Conservation (phyloP, 2,797 vertebrate species). For the Tadarida brasiliensis region DNA sequence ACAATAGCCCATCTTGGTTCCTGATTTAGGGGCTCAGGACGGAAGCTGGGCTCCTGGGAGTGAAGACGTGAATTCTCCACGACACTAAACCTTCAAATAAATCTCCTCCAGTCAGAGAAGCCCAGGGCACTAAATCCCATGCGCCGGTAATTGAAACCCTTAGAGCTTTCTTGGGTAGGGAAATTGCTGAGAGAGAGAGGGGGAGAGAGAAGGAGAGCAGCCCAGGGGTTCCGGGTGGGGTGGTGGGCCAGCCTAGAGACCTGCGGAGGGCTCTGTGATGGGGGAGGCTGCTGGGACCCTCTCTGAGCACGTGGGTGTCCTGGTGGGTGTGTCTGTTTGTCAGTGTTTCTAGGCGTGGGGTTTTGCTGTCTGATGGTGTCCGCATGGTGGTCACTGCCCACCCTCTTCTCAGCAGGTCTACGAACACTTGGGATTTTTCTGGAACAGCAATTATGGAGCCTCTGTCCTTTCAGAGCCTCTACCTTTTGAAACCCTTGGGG, state of each 20-base stretch:
- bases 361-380: not conserved
- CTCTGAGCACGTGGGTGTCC: not conserved
- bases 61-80: slow-evolving; percentile 90
- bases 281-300: not conserved
- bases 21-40: slow-evolving; percentile 91
- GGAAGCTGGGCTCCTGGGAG: slow-evolving; percentile 91
- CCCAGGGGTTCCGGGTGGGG: slow-evolving; percentile 67
- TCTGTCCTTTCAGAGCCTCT: slow-evolving; percentile 32
- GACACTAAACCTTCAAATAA: slow-evolving; percentile 92
- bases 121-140: slow-evolving; percentile 91
- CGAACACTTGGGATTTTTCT: not conserved
- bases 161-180: slow-evolving; percentile 83
- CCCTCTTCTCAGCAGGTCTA: not conserved
- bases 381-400: not conserved
- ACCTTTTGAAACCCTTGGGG: not conserved
- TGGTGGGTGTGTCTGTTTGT: not conserved
- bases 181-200: slow-evolving; percentile 75
- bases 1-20: slow-evolving; percentile 90
- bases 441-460: not conserved
- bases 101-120: slow-evolving; percentile 90
- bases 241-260: not conserved
- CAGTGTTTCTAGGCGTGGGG: not conserved
- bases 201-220: not conserved
- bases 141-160: slow-evolving; percentile 89
- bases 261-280: not conserved